Base-by-base conservation (phyloP, 2,113 vertebrate species). In the Syngnathus typhle region DNA sequence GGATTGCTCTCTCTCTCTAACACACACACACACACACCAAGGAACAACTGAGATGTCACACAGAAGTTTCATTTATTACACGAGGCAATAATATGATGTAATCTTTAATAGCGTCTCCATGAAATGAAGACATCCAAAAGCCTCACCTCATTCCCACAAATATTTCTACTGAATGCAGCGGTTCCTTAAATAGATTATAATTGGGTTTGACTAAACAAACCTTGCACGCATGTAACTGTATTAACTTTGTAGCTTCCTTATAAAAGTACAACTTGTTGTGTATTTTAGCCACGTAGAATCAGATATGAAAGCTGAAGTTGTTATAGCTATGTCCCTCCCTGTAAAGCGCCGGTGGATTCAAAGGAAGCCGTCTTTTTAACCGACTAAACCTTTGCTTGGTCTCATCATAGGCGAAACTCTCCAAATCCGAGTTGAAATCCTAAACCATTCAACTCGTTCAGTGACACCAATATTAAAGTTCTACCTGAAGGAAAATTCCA, bases 391-490 rank as follows among this genome's bases (percentile, higher is more conserved):
- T 6, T 21, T 5, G 3, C 0, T 23, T 13, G 66, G 2, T 36
- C 32, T 59, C 47, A 8, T 69, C 47, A 67, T 56, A 90, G 88
- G 85, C 0, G 80, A 85, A 19, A 6, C 1, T 8, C 0, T 90
- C 1, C 1, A 49, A 11, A 65, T 89, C 60, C 73, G 5, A 1
- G 51, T 49, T 43, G 60, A 85, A 41, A 68, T 89, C 37, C 56
- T 1, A 19, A 90, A 89, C 68, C 37, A 10, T 15, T 86, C 85
- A 2, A 68, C 65, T 36, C 83, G 84, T 18, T 38, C 68, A 8
- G 84, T 85, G 49, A 89, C 80, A 68, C 85, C 87, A 10, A 88
- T 77, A 58, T 64, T 85, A 13, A 11, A 0, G 4, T 39, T 89
- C 54, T 87, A 88, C n/a, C 72, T 81, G 72, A 88, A 85, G 71